These are phyloP conservation scores for Phyto melanocephala DNA, from an alignment of 2,888 invertebrate species.

Conservation along the genomic window DNA sequence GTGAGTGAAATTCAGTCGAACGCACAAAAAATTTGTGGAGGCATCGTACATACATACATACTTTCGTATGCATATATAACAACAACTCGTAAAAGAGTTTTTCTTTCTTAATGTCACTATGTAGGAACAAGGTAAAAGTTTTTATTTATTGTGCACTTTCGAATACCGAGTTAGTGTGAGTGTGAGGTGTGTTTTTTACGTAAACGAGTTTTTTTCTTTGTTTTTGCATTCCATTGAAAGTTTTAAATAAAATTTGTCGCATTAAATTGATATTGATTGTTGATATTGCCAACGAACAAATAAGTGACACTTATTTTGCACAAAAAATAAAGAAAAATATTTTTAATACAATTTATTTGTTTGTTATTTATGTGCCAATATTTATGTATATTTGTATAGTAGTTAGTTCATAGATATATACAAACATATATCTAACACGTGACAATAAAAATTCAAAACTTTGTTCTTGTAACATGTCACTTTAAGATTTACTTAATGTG, in stretches of 20 bases:
- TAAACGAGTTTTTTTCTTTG: conserved; percentile 12
- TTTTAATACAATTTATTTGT: neutral
- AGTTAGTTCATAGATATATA: too few species aligned
- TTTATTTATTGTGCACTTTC: conserved; percentile 29
- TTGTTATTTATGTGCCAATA: neutral
- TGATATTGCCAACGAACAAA: conserved; percentile 6
- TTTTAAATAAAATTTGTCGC: conserved; percentile 24
- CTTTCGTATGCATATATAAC: neutral
- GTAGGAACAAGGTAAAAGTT: conserved; percentile 56
- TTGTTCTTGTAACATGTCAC: too few species aligned
- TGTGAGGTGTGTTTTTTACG: neutral
- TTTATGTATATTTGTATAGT: too few species aligned
- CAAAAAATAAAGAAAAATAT: neutral
- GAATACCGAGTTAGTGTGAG: neutral
- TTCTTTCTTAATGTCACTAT: conserved; percentile 21
- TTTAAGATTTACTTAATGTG: too few species aligned
- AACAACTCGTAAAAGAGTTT: neutral
- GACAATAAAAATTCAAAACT: too few species aligned
- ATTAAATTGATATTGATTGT: conserved; percentile 23
- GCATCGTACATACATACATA: neutral
- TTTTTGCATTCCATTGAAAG: neutral
- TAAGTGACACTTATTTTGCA: neutral
- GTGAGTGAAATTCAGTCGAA: conserved; percentile 45
- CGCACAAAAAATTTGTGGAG: conserved; percentile 33
- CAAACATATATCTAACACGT: too few species aligned